A percentile compares a stretch with the other conserved stretches of the same genome.
phyloP scores from a whole-genome alignment of 2,888 invertebrate genomes.

The Germaria angustata region DNA sequence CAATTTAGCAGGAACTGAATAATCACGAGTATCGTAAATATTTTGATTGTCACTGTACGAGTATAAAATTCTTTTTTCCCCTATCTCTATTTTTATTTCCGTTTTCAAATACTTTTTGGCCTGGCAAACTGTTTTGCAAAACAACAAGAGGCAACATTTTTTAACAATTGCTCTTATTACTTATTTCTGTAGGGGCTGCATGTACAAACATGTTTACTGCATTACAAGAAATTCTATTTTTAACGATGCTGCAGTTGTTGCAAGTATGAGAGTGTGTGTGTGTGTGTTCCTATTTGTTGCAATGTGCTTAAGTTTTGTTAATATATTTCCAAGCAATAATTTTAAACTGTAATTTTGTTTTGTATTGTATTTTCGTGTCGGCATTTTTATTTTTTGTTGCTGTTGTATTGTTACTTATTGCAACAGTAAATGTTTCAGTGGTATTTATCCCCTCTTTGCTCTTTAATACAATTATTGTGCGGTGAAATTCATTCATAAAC shows the following conservation, averaged over 20 bases:
- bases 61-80: neutral
- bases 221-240: constrained; percentile 42
- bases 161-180: constrained; percentile 27
- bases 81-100: neutral
- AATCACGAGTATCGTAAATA: neutral
- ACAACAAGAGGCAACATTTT: constrained; percentile 14
- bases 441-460: constrained; percentile 13
- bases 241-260: constrained; percentile 43
- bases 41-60: constrained; percentile 14
- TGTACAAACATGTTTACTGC: constrained; percentile 41
- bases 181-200: constrained; percentile 33
- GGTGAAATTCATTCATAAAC: constrained; percentile 22
- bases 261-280: neutral
- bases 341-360: constrained; percentile 51
- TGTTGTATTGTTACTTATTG: constrained; percentile 11
- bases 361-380: constrained; percentile 40
- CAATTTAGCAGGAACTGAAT: neutral
- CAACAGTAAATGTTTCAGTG: constrained; percentile 31
- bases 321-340: constrained; percentile 52
- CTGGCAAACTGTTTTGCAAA: constrained; percentile 10
- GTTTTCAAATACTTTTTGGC: constrained; percentile 36
- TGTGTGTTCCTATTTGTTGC: neutral
- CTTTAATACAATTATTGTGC: constrained; percentile 40
- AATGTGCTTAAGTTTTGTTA: constrained; percentile 45
- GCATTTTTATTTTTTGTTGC: neutral